Percentiles rank a stretch among this genome's conserved stretches.
Evolutionary conservation across 1,140 invertebrate species (phyloP).

Genomic region (Contarinia nasturtii): DNA sequence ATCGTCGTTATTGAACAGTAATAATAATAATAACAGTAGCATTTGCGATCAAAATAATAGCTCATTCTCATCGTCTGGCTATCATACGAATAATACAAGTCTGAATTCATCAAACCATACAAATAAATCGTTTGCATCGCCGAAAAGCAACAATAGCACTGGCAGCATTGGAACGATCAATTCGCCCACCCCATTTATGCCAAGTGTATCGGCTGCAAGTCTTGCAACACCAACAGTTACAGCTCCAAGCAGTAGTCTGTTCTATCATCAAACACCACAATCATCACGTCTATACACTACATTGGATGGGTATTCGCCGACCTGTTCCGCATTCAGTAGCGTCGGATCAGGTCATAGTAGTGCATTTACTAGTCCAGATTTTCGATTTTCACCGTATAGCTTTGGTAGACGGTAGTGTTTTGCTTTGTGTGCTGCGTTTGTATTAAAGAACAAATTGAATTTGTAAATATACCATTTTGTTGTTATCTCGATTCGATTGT

Average conservation of each 20-base stretch:
- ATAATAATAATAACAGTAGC: conserved; percentile 9
- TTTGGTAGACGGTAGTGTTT: not conserved
- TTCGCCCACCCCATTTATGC: conserved; percentile 8
- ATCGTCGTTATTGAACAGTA: conserved; percentile 3
- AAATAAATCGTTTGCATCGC: not conserved
- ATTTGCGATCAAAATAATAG: conserved; percentile 7
- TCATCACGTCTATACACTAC: conserved; percentile 6
- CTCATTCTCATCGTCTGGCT: not conserved
- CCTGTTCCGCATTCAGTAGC: too few species aligned
- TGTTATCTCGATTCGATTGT: too few species aligned
- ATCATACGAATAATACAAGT: not conserved
- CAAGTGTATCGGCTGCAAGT: not conserved
- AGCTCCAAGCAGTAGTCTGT: conserved; percentile 12
- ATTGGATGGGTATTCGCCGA: not conserved
- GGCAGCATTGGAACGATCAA: conserved; percentile 17
- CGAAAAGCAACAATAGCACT: conserved; percentile 3
- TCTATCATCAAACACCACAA: conserved; percentile 22
- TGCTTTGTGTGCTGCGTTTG: too few species aligned
- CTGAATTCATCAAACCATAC: not conserved
- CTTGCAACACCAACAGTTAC: conserved; percentile 9
- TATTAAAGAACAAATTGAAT: too few species aligned
- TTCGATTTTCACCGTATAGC: not conserved
- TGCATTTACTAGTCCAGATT: conserved; percentile 2
- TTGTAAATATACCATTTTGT: too few species aligned
- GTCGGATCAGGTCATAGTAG: not conserved